Percentiles rank a stretch among this genome's conserved stretches.
phyloP scores from a whole-genome alignment of 2,113 vertebrate species.

The Epinephelus lanceolatus region DNA sequence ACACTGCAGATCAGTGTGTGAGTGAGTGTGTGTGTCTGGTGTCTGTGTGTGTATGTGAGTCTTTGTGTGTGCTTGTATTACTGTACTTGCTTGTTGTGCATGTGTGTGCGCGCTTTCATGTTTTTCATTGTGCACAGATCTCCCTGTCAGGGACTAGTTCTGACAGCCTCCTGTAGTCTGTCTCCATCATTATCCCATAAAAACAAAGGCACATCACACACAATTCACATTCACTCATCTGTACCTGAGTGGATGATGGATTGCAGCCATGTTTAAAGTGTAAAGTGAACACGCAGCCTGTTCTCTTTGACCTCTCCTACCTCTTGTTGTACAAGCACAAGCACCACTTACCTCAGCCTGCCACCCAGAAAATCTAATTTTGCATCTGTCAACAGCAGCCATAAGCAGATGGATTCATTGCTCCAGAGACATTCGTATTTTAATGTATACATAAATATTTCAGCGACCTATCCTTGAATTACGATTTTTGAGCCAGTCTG shows the following conservation, averaged over 20 bases:
- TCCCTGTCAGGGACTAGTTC: conserved; percentile 34
- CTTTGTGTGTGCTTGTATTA: background rate
- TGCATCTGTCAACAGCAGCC: conserved; percentile 41
- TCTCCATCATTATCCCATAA: conserved; percentile 47
- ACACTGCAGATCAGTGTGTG: conserved; percentile 40
- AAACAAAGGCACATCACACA: conserved; percentile 42
- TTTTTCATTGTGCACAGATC: background rate
- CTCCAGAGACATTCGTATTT: conserved; percentile 32
- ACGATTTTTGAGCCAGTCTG: conserved; percentile 22
- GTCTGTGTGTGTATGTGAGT: background rate
- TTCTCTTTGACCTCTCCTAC: conserved; percentile 52
- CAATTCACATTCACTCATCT: conserved; percentile 32
- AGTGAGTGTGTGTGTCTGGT: background rate
- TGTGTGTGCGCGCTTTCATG: background rate
- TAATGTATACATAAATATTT: conserved; percentile 50
- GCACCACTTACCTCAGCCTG: conserved; percentile 48
- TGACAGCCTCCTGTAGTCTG: conserved; percentile 30
- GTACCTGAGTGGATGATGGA: conserved; percentile 52
- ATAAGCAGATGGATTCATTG: conserved; percentile 34
- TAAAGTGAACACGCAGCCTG: conserved; percentile 21
- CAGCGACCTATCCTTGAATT: conserved; percentile 33
- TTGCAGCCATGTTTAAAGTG: conserved; percentile 43
- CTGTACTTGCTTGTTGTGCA: background rate
- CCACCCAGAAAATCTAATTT: conserved; percentile 61
- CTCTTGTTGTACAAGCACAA: conserved; percentile 43